Base-by-base conservation (phyloP, 2,888 invertebrate genomes). In the Lasioglossum pauxillum region DNA sequence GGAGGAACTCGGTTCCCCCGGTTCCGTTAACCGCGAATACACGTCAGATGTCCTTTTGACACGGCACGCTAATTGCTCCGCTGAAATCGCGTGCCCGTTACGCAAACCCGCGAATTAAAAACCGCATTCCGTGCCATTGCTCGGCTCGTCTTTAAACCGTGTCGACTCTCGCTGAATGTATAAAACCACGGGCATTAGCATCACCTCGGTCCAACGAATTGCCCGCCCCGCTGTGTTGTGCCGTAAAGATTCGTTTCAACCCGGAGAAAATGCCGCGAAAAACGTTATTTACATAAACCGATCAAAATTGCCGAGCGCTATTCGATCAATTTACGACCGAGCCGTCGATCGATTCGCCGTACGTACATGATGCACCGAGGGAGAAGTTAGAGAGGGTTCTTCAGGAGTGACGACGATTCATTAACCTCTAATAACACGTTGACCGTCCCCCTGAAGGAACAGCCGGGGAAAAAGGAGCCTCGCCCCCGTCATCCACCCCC, bases 11-110 rank as follows among this genome's bases (percentile, higher is more conserved):
- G 82, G 82, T 87, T 86, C 87, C 83, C 82, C 64, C 64, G 76
- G 90, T 91, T 91, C 90, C 90, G 90, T 91, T 91, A 91, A 86
- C 77, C 86, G 77, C 80, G 88, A 86, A 89, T 87, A 85, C 85
- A 83, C 76, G 87, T 90, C 90, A 87, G 85, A 83, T 90, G 91
- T 91, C 91, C 85, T 90, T 90, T 89, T 87, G 91, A 91, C 78
- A 83, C 90, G 82, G 84, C 86, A 75, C 80, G 86, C 90, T 91
- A 91, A 91, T 91, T 91, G 88, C 86, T 74, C 85, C 44, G 83
- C 78, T 82, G 88, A 89, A 90, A 89, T 86, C 86, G 75, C 88
- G 84, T 80, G 80, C 78, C 87, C 89, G 90, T 90, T 90, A 90
- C 82, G 64, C 64, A 78, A 41, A 44, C 38, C 73, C 64, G 41